Conservation (phyloP, 2,888 invertebrate genomes). For the Dermolepida albohirtum region DNA sequence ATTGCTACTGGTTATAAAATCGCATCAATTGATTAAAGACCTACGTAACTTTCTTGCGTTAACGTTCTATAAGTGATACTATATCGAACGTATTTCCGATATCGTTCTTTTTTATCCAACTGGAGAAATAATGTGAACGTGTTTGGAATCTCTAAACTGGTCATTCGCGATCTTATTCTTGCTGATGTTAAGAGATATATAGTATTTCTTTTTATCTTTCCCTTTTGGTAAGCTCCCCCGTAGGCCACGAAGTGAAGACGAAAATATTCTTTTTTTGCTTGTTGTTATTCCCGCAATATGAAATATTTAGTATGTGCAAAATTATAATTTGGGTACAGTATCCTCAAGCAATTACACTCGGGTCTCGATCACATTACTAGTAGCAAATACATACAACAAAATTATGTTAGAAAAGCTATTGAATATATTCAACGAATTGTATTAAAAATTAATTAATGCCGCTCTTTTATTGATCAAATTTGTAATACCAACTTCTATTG, state of each 20-base stretch:
- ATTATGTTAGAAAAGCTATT: too few species aligned
- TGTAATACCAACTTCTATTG: too few species aligned
- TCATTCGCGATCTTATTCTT: constrained; percentile 51
- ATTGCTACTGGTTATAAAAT: constrained; percentile 60
- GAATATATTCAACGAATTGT: too few species aligned
- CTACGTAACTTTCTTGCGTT: constrained; percentile 39
- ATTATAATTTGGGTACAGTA: too few species aligned
- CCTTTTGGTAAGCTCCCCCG: constrained; percentile 8
- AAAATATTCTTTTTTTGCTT: neutral
- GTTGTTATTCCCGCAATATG: too few species aligned
- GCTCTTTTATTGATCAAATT: too few species aligned
- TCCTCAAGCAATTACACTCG: too few species aligned
- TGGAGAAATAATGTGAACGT: constrained; percentile 59
- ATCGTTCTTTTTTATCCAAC: constrained; percentile 50
- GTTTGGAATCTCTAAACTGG: constrained; percentile 58
- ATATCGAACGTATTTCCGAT: constrained; percentile 40
- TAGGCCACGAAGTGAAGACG: constrained; percentile 1
- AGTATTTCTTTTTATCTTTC: neutral
- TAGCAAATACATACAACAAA: too few species aligned
- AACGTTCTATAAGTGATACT: constrained; percentile 28
- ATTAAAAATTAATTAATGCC: too few species aligned
- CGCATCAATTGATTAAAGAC: constrained; percentile 51
- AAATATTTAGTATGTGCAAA: too few species aligned
- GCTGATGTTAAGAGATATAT: constrained; percentile 15
- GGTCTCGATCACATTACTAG: too few species aligned